Evolutionary conservation across 2,888 invertebrate species (phyloP).

Genomic region (Malthinus flaveolus): DNA sequence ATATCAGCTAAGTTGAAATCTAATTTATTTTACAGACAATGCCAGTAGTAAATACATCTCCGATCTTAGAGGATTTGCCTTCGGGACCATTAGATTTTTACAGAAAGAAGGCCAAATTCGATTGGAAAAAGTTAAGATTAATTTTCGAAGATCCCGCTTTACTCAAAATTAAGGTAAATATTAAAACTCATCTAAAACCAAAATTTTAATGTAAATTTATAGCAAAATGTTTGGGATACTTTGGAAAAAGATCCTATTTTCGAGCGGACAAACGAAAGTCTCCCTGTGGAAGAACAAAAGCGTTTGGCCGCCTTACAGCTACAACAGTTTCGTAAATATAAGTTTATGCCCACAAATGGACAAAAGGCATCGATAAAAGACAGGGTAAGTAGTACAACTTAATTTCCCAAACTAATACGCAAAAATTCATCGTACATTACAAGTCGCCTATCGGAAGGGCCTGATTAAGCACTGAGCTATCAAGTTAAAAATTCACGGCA

Average conservation of each 20-base stretch:
- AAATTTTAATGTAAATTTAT: constrained; percentile 3
- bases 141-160: constrained; percentile 75
- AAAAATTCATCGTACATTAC: no score
- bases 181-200: no score
- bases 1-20: no score
- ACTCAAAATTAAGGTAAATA: constrained; percentile 74
- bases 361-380: constrained; percentile 16
- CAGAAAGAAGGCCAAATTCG: constrained; percentile 77
- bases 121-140: constrained; percentile 84
- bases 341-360: constrained; percentile 59
- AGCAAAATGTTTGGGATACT: constrained; percentile 79
- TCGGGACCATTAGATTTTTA: constrained; percentile 78
- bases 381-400: constrained; percentile 7
- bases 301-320: constrained; percentile 69
- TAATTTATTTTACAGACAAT: constrained; percentile 24
- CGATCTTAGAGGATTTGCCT: constrained; percentile 69
- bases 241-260: constrained; percentile 81
- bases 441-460: no score
- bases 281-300: constrained; percentile 74
- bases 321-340: constrained; percentile 67
- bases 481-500: no score
- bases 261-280: constrained; percentile 63
- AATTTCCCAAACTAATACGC: no score
- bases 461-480: no score
- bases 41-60: constrained; percentile 44